These are phyloP conservation scores for Deroplatys truncata DNA, from an alignment of 2,888 invertebrate species.

Conservation along the genomic window DNA sequence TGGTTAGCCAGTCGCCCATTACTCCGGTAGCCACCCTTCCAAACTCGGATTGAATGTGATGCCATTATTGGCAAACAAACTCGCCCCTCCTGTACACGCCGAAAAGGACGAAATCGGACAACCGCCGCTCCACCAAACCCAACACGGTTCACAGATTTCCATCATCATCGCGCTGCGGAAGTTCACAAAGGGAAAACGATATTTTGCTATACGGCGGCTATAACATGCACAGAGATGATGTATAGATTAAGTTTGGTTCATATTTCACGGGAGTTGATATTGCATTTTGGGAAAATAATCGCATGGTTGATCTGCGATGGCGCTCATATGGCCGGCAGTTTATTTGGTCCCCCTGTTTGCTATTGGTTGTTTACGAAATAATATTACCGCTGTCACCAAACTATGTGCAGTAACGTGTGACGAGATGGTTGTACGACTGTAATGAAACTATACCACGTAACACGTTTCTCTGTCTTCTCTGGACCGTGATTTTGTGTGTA, in stretches of 20 bases:
- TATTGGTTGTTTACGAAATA: constrained; percentile 16
- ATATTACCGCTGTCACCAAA: neutral
- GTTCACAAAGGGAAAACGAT: constrained; percentile 8
- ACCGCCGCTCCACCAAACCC: neutral
- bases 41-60: constrained; percentile 11
- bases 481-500: neutral
- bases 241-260: constrained; percentile 18
- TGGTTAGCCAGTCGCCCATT: constrained; percentile 9
- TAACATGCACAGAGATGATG: constrained; percentile 1
- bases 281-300: constrained; percentile 18
- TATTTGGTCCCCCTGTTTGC: constrained; percentile 11
- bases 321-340: constrained; percentile 1
- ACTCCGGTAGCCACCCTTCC: neutral
- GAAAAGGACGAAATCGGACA: constrained; percentile 4
- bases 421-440: neutral
- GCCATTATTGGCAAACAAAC: constrained; percentile 19
- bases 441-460: constrained; percentile 4
- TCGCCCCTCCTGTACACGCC: neutral
- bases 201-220: neutral
- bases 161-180: constrained; percentile 11
- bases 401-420: neutral
- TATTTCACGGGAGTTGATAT: constrained; percentile 17
- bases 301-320: constrained; percentile 9
- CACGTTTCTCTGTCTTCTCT: neutral
- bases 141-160: neutral